These are phyloP conservation scores for Drosophila macrospina DNA, from an alignment of 2,888 invertebrate genomes.

Conservation along the genomic window DNA sequence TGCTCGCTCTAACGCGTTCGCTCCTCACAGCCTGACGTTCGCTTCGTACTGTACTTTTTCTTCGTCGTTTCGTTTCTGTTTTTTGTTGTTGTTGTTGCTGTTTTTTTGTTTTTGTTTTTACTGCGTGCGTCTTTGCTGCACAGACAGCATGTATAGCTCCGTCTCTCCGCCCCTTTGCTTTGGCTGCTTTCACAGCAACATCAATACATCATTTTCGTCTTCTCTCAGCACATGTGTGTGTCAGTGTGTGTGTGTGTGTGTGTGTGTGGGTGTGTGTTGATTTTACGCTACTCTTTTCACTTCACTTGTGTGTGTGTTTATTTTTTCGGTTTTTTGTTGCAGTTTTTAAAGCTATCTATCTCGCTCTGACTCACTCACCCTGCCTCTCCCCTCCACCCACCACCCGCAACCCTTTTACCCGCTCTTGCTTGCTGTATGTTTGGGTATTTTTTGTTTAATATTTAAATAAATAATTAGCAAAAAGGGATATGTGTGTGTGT, in stretches of 20 bases:
- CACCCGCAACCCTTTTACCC: background rate
- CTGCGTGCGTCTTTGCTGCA: slow-evolving; percentile 56
- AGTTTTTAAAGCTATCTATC: slow-evolving; percentile 44
- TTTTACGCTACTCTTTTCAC: slow-evolving; percentile 65
- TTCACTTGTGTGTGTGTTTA: slow-evolving; percentile 28
- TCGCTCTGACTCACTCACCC: slow-evolving; percentile 14
- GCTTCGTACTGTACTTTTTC: slow-evolving; percentile 39
- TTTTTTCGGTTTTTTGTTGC: slow-evolving; percentile 61
- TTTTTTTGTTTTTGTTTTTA: slow-evolving; percentile 22
- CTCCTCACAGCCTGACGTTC: background rate
- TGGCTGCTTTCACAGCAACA: slow-evolving; percentile 45
- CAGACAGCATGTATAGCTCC: slow-evolving; percentile 15
- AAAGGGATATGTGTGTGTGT: slow-evolving; percentile 73
- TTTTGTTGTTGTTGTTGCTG: slow-evolving; percentile 33
- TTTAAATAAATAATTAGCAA: slow-evolving; percentile 85
- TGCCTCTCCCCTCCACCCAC: background rate
- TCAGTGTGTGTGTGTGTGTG: slow-evolving; percentile 45
- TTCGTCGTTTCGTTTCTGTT: slow-evolving; percentile 41
- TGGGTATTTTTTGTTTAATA: slow-evolving; percentile 83
- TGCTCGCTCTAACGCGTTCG: slow-evolving; percentile 11
- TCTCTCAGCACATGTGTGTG: slow-evolving; percentile 45
- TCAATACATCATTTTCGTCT: slow-evolving; percentile 79
- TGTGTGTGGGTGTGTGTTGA: slow-evolving; percentile 53
- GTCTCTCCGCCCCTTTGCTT: background rate
- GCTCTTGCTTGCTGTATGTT: slow-evolving; percentile 45